Conservation (phyloP, 2,888 invertebrate genomes). For the Metopia argyrocephala region DNA sequence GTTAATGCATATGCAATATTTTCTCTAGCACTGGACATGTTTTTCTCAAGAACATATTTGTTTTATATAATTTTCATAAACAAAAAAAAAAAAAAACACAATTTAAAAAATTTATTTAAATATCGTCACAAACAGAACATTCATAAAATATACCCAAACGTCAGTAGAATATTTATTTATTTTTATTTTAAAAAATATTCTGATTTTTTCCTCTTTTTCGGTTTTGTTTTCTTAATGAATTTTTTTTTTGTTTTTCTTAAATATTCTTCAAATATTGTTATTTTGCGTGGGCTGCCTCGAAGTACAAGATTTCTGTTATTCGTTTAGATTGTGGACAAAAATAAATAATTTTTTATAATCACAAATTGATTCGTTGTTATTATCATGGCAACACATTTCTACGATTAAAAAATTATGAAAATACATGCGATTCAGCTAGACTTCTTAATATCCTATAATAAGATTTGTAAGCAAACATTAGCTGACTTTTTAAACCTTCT, state of each 20-base stretch:
- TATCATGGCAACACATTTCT: constrained; percentile 16
- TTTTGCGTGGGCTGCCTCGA: constrained; percentile 45
- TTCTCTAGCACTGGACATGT: no score
- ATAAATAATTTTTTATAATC: background rate
- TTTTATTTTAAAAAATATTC: constrained; percentile 32
- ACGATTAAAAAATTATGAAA: no score
- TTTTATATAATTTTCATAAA: constrained; percentile 25
- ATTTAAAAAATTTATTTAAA: background rate
- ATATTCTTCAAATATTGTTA: background rate
- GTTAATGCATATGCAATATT: no score
- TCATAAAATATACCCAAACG: constrained; percentile 6
- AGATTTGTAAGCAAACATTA: no score
- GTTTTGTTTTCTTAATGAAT: constrained; percentile 1
- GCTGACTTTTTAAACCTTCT: no score
- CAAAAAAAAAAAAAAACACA: no score
- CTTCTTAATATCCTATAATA: no score
- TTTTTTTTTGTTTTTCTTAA: no score
- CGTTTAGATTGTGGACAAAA: constrained; percentile 4
- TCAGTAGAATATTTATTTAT: constrained; percentile 26
- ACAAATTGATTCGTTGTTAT: no score
- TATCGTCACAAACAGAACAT: background rate
- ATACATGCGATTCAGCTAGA: no score
- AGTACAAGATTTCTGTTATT: constrained; percentile 6
- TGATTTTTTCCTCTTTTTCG: constrained; percentile 5
- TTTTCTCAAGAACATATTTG: background rate